Base-by-base conservation (phyloP, 2,113 vertebrate genomes). In the Reinhardtius hippoglossoides region DNA sequence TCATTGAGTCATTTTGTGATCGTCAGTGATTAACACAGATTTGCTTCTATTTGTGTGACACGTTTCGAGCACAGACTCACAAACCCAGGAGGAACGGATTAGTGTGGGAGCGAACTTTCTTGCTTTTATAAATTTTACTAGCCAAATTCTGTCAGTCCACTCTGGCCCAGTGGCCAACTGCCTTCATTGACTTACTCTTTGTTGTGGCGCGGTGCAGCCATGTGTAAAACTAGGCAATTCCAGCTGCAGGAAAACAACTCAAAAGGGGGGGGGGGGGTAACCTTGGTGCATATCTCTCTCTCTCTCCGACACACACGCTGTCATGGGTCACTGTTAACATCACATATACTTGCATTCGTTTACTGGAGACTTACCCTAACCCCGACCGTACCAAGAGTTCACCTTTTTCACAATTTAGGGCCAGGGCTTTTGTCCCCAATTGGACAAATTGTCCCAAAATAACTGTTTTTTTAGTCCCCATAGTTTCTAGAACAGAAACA, bases 161-260 rank as follows among this genome's bases (percentile, higher is more conserved):
- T 85, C 61, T 67, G 58, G n/a, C 70, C 46, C 18, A 81, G 62
- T 79, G 65, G 37, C 66, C 58, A 4, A 40, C 60, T 77, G 71
- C 67, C 63, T 74, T 56, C 80, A 40, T 70, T 21, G 68, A 76
- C 63, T 78, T 67, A 46, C 71, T 76, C 67, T 13, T 60, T 70
- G 67, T 59, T 84, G 69, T 88, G 81, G 54, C 76, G 77, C 71
- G 40, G 83, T 67, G 85, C 78, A 82, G 76, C 83, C 85, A 80
- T 78, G 92, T 88, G 88, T 88, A 92, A 94, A 93, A 93, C 85
- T 59, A 90, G 84, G 70, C 87, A 90, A 90, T 91, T 91, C 89
- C 84, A 83, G 84, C 72, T 81, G 61, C 75, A 77, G 84, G 83
- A 87, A 90, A 89, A 87, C 69, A 66, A 71, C 58, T 77, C 37